Evolutionary conservation across 2,113 vertebrate species (phyloP).

Genomic region (Pluvianellus socialis): DNA sequence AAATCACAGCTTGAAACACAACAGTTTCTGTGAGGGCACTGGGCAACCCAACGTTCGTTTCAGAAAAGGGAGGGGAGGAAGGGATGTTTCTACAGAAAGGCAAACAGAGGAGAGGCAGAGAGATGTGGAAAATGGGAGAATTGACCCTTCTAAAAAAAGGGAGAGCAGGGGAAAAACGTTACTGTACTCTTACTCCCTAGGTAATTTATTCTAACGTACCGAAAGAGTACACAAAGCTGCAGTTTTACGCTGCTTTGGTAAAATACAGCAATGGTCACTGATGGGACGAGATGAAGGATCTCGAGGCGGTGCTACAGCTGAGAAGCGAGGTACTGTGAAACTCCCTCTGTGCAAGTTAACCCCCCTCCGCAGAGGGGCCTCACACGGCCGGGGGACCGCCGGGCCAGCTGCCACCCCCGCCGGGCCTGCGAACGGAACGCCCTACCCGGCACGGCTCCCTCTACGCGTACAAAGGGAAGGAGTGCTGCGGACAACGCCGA

Average conservation of each 20-base stretch:
- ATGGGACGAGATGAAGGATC: too few species aligned
- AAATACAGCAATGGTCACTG: background rate
- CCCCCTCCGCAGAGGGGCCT: fast-evolving
- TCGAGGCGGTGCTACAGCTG: background rate
- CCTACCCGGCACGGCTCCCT: background rate
- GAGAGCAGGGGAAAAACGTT: fast-evolving
- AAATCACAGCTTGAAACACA: background rate
- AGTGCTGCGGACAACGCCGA: fast-evolving
- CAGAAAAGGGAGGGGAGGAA: background rate
- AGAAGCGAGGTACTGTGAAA: fast-evolving
- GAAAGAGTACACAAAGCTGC: background rate
- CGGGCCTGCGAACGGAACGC: fast-evolving
- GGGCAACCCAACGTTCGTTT: background rate
- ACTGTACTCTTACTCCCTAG: fast-evolving
- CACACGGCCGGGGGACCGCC: fast-evolving
- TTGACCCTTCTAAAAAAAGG: background rate
- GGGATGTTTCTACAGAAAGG: background rate
- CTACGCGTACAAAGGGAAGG: too few species aligned
- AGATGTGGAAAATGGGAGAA: background rate
- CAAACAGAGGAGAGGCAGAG: background rate
- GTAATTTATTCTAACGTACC: fast-evolving
- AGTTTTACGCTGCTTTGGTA: background rate
- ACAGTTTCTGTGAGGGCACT: background rate
- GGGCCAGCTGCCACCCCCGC: fast-evolving
- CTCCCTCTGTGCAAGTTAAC: too few species aligned